Evolutionary conservation across 2,113 vertebrate species (phyloP).

Genomic region (Galbula dea): DNA sequence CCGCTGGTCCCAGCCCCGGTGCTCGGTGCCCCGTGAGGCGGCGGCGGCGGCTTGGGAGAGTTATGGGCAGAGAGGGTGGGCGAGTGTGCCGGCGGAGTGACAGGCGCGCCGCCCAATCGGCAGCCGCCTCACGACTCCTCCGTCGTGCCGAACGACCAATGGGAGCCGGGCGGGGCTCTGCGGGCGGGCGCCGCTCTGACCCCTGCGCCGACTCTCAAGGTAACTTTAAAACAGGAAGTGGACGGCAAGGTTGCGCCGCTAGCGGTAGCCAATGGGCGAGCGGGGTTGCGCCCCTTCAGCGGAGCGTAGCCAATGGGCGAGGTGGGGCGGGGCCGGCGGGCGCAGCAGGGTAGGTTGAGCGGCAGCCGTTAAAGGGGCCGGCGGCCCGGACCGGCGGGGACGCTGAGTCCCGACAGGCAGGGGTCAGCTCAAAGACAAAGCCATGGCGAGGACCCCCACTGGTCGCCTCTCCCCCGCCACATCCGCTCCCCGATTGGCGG

Average conservation of each 20-base stretch:
- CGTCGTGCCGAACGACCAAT: constrained; percentile 6
- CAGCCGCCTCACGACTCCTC: not conserved
- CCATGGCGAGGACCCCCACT: constrained; percentile 74
- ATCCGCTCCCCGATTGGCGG: not conserved
- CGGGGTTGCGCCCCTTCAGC: constrained; percentile 5
- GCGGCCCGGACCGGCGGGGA: constrained; percentile 83
- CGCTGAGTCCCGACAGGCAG: constrained; percentile 81
- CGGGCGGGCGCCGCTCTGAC: constrained; percentile 77
- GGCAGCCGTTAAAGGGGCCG: constrained; percentile 95
- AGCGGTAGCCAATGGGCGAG: constrained; percentile 55
- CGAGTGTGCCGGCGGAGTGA: not conserved
- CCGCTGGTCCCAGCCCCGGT: too few species aligned
- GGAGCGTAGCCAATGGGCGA: constrained; percentile 71
- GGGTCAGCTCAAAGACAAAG: constrained; percentile 92
- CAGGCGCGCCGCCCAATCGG: constrained; percentile 26
- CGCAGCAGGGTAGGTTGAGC: constrained; percentile 95
- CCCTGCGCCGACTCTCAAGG: constrained; percentile 98
- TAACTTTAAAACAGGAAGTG: constrained; percentile 99
- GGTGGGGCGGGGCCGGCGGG: constrained; percentile 75
- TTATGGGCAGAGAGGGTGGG: not conserved
- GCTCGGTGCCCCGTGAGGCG: not conserved
- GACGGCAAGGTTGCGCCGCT: constrained; percentile 69
- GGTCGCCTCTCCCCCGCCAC: constrained; percentile 17
- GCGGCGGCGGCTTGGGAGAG: not conserved
- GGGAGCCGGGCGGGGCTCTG: not conserved